Evolutionary conservation across 2,888 invertebrate genomes (phyloP).

Genomic region (Eupeodes latifasciatus): DNA sequence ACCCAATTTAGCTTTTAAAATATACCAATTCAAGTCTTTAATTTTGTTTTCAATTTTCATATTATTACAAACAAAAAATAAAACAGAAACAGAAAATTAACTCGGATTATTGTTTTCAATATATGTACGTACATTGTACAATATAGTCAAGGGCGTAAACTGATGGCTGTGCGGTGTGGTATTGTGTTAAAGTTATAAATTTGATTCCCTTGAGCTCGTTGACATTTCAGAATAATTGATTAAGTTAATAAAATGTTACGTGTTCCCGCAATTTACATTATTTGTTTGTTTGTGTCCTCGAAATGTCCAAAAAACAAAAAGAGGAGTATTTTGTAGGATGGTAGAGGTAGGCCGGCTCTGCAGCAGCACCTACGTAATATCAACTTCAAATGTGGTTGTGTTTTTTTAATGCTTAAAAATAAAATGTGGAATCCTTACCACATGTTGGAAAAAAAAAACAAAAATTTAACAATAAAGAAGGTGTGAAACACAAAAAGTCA

Average conservation of each 20-base stretch:
- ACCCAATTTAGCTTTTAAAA: neutral
- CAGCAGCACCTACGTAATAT: neutral
- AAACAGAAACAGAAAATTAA: neutral
- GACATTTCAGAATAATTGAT: constrained; percentile 25
- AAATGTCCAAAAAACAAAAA: neutral
- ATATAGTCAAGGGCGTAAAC: neutral
- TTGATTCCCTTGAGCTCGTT: constrained; percentile 1
- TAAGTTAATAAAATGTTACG: constrained; percentile 24
- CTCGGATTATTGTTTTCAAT: neutral
- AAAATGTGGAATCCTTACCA: constrained; percentile 5
- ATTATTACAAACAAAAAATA: neutral
- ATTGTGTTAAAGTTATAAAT: neutral
- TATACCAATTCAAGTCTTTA: neutral
- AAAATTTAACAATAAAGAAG: neutral
- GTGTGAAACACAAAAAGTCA: neutral
- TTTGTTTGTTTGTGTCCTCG: neutral
- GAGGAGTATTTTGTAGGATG: too few relatives aligned
- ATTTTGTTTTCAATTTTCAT: neutral
- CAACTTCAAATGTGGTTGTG: neutral
- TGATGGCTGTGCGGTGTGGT: neutral
- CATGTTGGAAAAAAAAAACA: neutral
- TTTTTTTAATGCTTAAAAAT: neutral
- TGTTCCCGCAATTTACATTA: constrained; percentile 1
- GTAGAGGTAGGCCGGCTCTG: too few relatives aligned
- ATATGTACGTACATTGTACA: too few relatives aligned